Conservation (phyloP, 1,140 invertebrate species). For the Scaptomyza montana region DNA sequence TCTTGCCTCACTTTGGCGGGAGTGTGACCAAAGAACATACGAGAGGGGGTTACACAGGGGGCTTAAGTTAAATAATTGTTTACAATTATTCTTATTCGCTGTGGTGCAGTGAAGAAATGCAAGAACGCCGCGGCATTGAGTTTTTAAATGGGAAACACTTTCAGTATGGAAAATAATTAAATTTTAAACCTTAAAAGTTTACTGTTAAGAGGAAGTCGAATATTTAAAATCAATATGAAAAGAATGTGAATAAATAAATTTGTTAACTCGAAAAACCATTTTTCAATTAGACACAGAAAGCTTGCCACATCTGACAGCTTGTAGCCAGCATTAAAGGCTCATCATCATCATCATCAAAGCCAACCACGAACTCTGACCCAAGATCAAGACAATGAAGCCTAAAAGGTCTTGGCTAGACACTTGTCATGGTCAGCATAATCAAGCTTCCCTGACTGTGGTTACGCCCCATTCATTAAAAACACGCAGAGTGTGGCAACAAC, state of each 20-base stretch:
- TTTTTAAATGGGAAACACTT: background rate
- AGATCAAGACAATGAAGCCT: constrained; percentile 19
- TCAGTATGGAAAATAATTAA: no score
- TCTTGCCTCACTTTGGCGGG: background rate
- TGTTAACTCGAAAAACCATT: background rate
- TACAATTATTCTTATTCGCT: constrained; percentile 1
- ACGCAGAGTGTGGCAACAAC: constrained; percentile 15
- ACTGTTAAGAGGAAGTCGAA: no score
- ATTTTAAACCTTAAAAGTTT: no score
- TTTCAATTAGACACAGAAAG: constrained; percentile 26
- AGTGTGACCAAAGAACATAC: background rate
- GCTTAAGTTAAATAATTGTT: constrained; percentile 8
- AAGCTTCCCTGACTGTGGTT: background rate
- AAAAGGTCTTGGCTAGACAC: background rate
- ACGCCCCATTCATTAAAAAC: constrained; percentile 44
- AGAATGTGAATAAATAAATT: no score
- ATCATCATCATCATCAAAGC: background rate
- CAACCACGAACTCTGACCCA: constrained; percentile 26
- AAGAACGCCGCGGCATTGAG: background rate
- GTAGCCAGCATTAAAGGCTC: background rate
- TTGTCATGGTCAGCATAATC: constrained; percentile 17
- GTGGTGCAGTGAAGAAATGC: constrained; percentile 1
- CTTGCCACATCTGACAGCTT: constrained; percentile 18
- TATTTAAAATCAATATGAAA: no score
- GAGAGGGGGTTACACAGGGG: background rate